These are phyloP conservation scores for Drosophila mercatorum DNA, from an alignment of 2,888 invertebrate species.

Conservation along the genomic window DNA sequence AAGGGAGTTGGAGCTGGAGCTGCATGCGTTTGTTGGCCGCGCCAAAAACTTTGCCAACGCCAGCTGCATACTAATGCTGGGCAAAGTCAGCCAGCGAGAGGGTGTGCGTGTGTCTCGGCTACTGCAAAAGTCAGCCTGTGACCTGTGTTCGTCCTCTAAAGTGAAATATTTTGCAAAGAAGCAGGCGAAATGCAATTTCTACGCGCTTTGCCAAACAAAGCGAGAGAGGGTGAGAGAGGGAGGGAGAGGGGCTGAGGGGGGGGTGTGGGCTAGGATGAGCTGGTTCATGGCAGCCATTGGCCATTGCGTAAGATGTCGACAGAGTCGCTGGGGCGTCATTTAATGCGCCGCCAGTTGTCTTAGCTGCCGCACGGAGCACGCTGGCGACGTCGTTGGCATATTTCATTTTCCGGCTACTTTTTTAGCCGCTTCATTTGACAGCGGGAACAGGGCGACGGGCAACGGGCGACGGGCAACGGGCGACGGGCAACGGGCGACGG, in stretches of 20 bases:
- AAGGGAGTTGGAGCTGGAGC: not conserved
- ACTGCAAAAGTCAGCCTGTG: constrained; percentile 77
- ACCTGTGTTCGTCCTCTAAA: constrained; percentile 84
- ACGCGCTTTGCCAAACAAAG: constrained; percentile 65
- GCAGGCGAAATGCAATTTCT: constrained; percentile 74
- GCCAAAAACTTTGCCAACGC: constrained; percentile 74
- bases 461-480: too few species aligned
- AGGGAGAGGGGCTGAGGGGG: not conserved
- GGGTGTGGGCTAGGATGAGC: not conserved
- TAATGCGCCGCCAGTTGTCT: constrained; percentile 80
- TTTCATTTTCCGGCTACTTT: constrained; percentile 81
- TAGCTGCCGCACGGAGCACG: constrained; percentile 37
- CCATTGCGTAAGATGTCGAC: constrained; percentile 74
- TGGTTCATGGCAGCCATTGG: constrained; percentile 37
- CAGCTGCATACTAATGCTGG: constrained; percentile 73
- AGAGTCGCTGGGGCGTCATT: constrained; percentile 83
- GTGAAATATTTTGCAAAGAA: constrained; percentile 79
- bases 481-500: too few species aligned
- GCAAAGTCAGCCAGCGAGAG: not conserved
- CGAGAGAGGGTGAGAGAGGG: not conserved
- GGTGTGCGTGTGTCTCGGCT: constrained; percentile 47
- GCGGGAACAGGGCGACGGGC: not conserved
- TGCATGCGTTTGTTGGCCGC: constrained; percentile 76
- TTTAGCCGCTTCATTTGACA: constrained; percentile 84
- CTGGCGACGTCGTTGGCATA: constrained; percentile 78